Conservation (phyloP, 2,797 vertebrate genomes). For the Centropyge bicolor region DNA sequence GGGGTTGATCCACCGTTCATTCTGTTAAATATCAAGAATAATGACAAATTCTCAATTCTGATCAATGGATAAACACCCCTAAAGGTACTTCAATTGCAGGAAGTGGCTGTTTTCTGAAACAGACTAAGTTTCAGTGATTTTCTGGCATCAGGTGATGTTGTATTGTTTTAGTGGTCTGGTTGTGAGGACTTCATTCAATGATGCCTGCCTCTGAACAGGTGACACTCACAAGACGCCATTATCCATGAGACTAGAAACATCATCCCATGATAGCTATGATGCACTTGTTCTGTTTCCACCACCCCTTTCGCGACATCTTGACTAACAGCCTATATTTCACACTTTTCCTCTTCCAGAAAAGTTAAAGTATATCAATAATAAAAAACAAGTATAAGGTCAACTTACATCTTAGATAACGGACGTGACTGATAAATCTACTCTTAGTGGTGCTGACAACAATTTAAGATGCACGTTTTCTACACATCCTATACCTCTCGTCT, state of each 20-base stretch:
- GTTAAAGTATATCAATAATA: background rate
- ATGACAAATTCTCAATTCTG: background rate
- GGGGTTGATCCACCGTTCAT: background rate
- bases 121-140: background rate
- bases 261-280: background rate
- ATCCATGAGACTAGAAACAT: background rate
- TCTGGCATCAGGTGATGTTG: slow-evolving; percentile 35
- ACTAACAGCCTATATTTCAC: background rate
- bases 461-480: background rate
- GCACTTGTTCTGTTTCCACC: background rate
- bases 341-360: background rate
- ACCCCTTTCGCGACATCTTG: too few relatives aligned
- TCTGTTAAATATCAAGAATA: background rate
- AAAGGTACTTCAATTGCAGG: background rate
- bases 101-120: background rate
- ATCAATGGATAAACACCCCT: background rate
- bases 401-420: background rate
- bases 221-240: slow-evolving; percentile 29
- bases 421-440: background rate
- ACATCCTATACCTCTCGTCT: background rate
- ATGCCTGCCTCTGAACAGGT: slow-evolving; percentile 19
- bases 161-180: slow-evolving; percentile 12
- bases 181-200: background rate
- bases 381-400: background rate
- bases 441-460: background rate